phyloP scores from a whole-genome alignment of 2,113 vertebrate genomes.

The Dryoscopus gambensis region DNA sequence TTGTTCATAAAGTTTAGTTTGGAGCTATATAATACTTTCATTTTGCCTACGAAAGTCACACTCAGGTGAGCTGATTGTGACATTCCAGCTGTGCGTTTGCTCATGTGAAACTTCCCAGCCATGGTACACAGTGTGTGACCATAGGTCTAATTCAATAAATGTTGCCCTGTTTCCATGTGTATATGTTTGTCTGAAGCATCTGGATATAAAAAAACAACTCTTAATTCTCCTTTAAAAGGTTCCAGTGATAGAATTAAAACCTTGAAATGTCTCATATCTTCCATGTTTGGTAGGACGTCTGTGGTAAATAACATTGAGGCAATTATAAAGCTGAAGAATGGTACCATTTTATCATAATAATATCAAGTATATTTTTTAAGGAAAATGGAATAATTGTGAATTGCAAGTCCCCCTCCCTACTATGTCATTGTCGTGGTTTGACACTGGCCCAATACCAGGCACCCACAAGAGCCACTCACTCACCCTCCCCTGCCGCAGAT shows the following conservation, averaged over 20 bases:
- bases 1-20: background rate
- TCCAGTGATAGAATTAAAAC: background rate
- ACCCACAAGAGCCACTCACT: too few relatives aligned
- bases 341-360: background rate
- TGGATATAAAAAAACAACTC: background rate
- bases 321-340: background rate
- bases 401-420: background rate
- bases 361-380: background rate
- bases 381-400: background rate
- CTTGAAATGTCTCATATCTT: background rate
- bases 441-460: too few relatives aligned
- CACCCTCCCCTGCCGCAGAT: too few relatives aligned
- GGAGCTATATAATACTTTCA: background rate
- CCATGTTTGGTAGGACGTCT: background rate
- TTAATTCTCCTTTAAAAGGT: background rate
- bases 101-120: background rate
- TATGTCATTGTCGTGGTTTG: background rate
- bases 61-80: background rate
- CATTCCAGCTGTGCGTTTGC: background rate
- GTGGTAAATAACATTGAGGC: background rate
- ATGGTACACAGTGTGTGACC: background rate
- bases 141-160: background rate
- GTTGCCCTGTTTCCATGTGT: fast-evolving
- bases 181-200: background rate
- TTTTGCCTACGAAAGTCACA: background rate